Evolutionary conservation across 2,888 invertebrate species (phyloP), one percentile per base, ranked within the genome.

Genomic region (Micropterix aruncella): DNA sequence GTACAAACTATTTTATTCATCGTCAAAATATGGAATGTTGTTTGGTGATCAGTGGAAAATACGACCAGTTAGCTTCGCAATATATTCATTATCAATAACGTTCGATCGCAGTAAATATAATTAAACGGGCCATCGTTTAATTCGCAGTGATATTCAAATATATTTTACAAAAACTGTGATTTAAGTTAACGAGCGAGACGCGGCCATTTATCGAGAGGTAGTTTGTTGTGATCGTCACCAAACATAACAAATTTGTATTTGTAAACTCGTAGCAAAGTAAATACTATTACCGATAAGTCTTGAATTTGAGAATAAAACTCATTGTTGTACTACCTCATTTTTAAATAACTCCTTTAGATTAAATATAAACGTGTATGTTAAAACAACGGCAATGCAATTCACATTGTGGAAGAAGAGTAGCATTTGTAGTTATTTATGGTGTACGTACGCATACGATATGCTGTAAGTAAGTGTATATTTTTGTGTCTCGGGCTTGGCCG

Each of bases 281-380:
- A 27, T 27, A 27, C 27, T 27, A 27, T 27, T 27, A 27, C 5
- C 5, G 12, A 27, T 7, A 7, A 27, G 12, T 5, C 12, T 27
- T 27, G 12, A 27, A 27, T 27, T 27, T 5, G 12, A 12, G 12
- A 65, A 63, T 37, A 62, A 69, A 68, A 69, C 69, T 69, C 69
- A 67, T 63, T 60, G 59, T 61, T 62, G 62, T 59, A 57, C 60
- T 69, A 66, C 68, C 67, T 68, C 63, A 61, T 57, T 56, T 56
- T 42, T 27, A 27, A 40, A 46, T 47, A 38, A 44, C 45, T 45
- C 43, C 27, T 17, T 27, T 18, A n/a, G 18, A 12, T 12, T 42
- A 42, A n/a, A 14, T 14, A 38, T 42, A 42, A 18, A 36, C n/a
- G n/a, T 19, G 27, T 42, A 36, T 19, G 16, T n/a, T 38, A 14